These are phyloP conservation scores for Harpagifer antarcticus DNA, from an alignment of 2,797 vertebrate genomes.

Conservation along the genomic window DNA sequence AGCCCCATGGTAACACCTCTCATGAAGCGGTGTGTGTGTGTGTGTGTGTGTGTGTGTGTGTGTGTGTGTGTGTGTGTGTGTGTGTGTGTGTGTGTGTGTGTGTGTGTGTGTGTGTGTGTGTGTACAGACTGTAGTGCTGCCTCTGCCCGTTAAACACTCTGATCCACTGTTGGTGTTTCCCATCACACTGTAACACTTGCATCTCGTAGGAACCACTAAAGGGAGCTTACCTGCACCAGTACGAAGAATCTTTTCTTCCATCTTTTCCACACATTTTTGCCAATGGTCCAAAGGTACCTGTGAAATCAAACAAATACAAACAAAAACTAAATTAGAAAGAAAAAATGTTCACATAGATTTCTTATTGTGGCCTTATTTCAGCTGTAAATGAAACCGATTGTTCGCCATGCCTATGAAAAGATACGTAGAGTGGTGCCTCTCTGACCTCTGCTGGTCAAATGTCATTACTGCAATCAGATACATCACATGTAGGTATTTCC, in stretches of 20 bases:
- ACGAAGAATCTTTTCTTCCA: constrained; percentile 99
- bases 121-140: not conserved
- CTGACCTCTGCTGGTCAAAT: constrained; percentile 74
- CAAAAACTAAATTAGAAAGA: not conserved
- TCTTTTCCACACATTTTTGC: constrained; percentile 99
- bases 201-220: not conserved
- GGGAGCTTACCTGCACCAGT: constrained; percentile 93
- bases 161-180: not conserved
- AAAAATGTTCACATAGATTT: not conserved
- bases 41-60: too few species aligned
- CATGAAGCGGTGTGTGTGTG: not conserved
- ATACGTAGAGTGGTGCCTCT: not conserved
- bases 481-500: too few species aligned
- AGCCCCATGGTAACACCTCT: not conserved
- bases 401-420: not conserved
- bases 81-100: too few species aligned
- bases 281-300: constrained; percentile 97
- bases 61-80: too few species aligned
- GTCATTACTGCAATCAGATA: constrained; percentile 38
- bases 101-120: too few species aligned
- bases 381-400: not conserved
- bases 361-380: not conserved
- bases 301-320: constrained; percentile 18
- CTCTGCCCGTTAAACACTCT: not conserved
- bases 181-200: not conserved